A percentile compares a stretch with the other conserved stretches of the same genome.
Conservation (phyloP, 2,113 vertebrate species). For the Campylomormyrus numenius region DNA sequence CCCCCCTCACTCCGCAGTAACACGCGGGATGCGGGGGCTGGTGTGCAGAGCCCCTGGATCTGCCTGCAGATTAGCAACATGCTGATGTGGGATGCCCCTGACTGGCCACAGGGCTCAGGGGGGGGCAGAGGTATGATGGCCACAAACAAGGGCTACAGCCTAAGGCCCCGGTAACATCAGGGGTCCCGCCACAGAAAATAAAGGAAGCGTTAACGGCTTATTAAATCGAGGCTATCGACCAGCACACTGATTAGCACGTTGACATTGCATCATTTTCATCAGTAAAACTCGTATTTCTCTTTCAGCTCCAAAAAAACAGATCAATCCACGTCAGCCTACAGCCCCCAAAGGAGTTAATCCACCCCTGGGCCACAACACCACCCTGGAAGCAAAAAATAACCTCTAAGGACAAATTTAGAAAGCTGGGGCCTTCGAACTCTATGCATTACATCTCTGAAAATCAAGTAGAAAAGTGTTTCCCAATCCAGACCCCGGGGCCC, state of each 20-base stretch:
- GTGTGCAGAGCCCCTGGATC: not conserved
- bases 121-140: constrained; percentile 7
- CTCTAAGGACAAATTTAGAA: not conserved
- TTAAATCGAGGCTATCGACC: not conserved
- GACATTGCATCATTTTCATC: not conserved
- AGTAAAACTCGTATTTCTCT: not conserved
- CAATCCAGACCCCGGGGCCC: not conserved
- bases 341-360: not conserved
- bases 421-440: not conserved
- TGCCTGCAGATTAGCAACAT: constrained; percentile 16
- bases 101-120: not conserved
- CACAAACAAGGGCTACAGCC: not conserved
- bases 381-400: not conserved
- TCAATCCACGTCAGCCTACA: not conserved
- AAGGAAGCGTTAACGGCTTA: not conserved
- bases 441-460: not conserved
- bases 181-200: not conserved
- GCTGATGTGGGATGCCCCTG: constrained; percentile 26
- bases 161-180: not conserved
- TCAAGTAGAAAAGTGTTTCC: not conserved
- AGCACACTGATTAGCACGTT: not conserved
- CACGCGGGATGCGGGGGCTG: not conserved
- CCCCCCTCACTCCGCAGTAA: not conserved
- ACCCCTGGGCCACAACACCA: not conserved
- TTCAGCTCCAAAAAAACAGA: not conserved